Evolutionary conservation across 1,140 invertebrate genomes (phyloP).

Genomic region (Vollenhovia emeryi): DNA sequence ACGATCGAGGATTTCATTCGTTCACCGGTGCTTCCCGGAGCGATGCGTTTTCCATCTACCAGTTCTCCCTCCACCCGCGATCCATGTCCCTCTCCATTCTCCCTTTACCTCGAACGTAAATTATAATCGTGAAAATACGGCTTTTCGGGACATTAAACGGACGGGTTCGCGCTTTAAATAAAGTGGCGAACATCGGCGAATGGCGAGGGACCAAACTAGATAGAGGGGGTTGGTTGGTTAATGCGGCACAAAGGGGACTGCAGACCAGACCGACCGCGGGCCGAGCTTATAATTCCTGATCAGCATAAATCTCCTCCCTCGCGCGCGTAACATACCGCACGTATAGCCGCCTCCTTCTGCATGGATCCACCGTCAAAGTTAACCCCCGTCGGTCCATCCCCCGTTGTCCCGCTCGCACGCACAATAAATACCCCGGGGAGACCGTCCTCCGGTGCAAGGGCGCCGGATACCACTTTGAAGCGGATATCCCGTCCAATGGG

Average conservation of each 20-base stretch:
- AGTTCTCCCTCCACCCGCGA: no score
- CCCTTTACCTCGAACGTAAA: conserved; percentile 65
- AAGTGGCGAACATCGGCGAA: conserved; percentile 63
- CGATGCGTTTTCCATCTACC: not conserved
- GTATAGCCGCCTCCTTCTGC: conserved; percentile 58
- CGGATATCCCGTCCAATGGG: conserved; percentile 59
- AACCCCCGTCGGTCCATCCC: conserved; percentile 49
- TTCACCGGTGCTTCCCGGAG: not conserved
- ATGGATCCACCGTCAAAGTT: conserved; percentile 69
- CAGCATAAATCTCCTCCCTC: conserved; percentile 75
- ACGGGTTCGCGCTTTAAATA: conserved; percentile 72
- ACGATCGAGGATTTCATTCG: conserved; percentile 17
- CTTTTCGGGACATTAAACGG: conserved; percentile 80
- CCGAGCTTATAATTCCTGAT: conserved; percentile 79
- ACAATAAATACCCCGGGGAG: conserved; percentile 49
- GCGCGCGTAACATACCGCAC: conserved; percentile 35
- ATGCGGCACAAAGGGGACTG: conserved; percentile 70
- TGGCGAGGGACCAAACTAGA: not conserved
- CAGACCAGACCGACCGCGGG: conserved; percentile 66
- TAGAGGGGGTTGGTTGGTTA: conserved; percentile 58
- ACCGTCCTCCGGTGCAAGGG: not conserved
- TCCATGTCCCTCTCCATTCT: conserved; percentile 14
- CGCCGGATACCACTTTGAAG: conserved; percentile 66
- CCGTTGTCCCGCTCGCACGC: conserved; percentile 29
- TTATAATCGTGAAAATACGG: conserved; percentile 80